Base-by-base conservation (phyloP, 2,113 vertebrate genomes). In the Trogon melanurus region DNA sequence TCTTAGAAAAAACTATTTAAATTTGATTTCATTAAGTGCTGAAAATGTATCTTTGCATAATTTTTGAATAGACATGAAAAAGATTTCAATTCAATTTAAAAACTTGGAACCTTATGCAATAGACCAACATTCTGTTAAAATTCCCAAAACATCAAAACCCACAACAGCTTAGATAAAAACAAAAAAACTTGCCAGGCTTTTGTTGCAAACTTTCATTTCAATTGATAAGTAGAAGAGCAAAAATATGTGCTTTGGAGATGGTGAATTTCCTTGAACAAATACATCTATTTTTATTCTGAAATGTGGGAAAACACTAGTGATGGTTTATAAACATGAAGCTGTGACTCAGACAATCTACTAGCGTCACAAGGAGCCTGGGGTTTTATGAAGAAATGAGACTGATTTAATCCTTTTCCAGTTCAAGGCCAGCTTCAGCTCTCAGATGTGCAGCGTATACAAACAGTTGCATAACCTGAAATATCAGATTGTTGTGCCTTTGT, bases 231-330 rank as follows among this genome's bases (percentile, higher is more conserved):
- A 69, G 45, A 79, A 70, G 30, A 90, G 50, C 21, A 91, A 66
- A 95, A 91, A 76, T 45, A 53, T 10, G 18, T 76, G 20, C 67
- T 87, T 84, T 76, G 26, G 80, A 87, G 58, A 70, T 36, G 50
- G 41, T 41, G 58, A 60, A 85, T 82, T 91, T 93, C 36, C 84
- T 93, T 88, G 57, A 83, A 82, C 61, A 92, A 92, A 85, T 79
- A 53, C 8, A 29, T 85, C 87, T 89, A 65, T 85, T 94, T 93
- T 93, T 94, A 58, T 82, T 82, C 51, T 83, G 79, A 91, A 92
- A 85, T 85, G 62, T 92, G 72, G 91, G 90, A 93, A 95, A 96
- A 87, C 72, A 89, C 57, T 47, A 65, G 29, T 1, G 6, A 32
- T 25, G 30, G 41, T 75, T 93, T 93, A 92, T 79, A 89, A 93